phyloP scores from a whole-genome alignment of 2,113 vertebrate genomes.

The Mesembrinibis cayennensis region DNA sequence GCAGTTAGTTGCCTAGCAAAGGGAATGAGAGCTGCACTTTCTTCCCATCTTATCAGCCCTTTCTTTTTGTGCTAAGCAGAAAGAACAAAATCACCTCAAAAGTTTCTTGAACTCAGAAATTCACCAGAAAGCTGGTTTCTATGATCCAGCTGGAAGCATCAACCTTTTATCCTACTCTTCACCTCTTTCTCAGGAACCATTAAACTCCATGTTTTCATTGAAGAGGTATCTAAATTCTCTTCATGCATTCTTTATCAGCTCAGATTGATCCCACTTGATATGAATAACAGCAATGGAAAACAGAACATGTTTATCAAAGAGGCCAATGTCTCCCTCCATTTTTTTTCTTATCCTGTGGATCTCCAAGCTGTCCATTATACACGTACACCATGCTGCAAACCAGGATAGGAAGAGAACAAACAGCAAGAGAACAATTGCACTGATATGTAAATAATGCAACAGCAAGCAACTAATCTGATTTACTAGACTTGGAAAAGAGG shows the following conservation, averaged over 20 bases:
- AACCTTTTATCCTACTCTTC: neutral
- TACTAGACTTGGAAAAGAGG: neutral
- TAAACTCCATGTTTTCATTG: neutral
- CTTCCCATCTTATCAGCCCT: neutral
- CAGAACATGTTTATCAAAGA: neutral
- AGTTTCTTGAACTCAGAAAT: neutral
- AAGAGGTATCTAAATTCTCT: neutral
- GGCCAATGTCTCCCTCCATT: neutral
- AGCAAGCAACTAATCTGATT: slow-evolving; percentile 6
- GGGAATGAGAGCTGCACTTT: neutral
- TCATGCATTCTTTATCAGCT: neutral
- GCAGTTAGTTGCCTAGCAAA: neutral
- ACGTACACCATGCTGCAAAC: neutral
- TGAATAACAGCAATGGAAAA: neutral
- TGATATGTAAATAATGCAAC: slow-evolving; percentile 19
- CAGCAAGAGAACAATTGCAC: neutral
- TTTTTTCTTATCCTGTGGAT: neutral
- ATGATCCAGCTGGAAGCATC: neutral
- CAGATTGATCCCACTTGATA: neutral
- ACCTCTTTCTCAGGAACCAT: neutral
- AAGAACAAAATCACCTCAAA: neutral
- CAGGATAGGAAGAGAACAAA: neutral
- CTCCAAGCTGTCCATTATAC: neutral
- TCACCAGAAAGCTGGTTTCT: neutral
- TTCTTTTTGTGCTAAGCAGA: neutral